Base-by-base conservation (phyloP, 2,797 vertebrate species). In the Microctenopoma lineatum region DNA sequence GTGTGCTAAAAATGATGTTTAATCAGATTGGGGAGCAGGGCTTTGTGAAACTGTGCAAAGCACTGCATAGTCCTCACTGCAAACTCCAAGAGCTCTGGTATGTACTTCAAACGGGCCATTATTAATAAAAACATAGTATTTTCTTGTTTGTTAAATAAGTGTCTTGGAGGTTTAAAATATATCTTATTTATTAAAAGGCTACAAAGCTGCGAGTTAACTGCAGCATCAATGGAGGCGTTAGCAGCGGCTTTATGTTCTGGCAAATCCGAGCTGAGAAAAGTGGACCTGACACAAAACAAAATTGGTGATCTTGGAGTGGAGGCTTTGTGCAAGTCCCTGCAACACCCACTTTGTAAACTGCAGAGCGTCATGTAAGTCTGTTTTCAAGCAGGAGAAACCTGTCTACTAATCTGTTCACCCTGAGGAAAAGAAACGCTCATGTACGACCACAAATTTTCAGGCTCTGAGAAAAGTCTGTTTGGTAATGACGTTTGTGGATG, bases 21-120 rank as follows among this genome's bases (percentile, higher is more conserved):
- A 97, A 96, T 80, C 11, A 78, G 0, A 66, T 98, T 21, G 86
- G 85, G 1, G 93, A 97, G 12, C 48, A 73, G 0, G 96, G 96
- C 0, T 81, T 95, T 4, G 73, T 53, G 9, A 80, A 83, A 51
- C 77, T 97, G 12, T 90, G 94, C 71, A 68, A 86, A 66, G 94
- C 90, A 4, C 85, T 98, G 69, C 27, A 83, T 16, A 93, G 90
- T 76, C 92, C 94, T 1, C 83, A 56, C 61, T 90, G 92, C 51
- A 75, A 57, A 66, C 83, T 97, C 12, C 92, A 91, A 57, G 87
- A 90, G 2, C 90, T 98, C 0, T 80, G 88, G 96, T 98, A 92
- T 83, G 93, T 73, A 54, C 10, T 32, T 42, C 14, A 36, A 3
- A 44, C 21, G 51, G 13, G 3, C n/a, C 4, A 16, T 0, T 4